Evolutionary conservation across 2,113 vertebrate species (phyloP).

Genomic region (Tenrec ecaudatus): DNA sequence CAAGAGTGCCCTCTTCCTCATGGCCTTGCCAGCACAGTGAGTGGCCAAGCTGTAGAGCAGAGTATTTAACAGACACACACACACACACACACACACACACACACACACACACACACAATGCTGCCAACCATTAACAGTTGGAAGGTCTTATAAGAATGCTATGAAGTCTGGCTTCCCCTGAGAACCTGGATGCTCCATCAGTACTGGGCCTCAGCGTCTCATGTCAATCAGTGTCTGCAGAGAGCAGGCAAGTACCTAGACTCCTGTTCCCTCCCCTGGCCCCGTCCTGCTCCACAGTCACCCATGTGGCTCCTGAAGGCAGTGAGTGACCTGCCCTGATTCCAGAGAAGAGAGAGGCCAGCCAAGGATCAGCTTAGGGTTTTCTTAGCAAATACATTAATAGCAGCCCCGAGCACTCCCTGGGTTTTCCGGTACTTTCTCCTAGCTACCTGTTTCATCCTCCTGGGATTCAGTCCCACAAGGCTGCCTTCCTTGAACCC

Average conservation of each 20-base stretch:
- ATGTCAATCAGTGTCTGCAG: background rate
- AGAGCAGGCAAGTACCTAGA: rapidly evolving
- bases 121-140: slow-evolving; percentile 25
- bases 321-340: too few relatives aligned
- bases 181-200: background rate
- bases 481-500: background rate
- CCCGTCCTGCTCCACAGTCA: too few relatives aligned
- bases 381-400: background rate
- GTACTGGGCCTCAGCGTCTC: background rate
- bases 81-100: too few relatives aligned
- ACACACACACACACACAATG: too few relatives aligned
- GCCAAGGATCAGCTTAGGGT: background rate
- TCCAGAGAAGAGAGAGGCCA: background rate
- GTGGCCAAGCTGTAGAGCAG: background rate
- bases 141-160: background rate
- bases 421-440: background rate
- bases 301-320: background rate
- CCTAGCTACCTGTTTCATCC: background rate
- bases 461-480: background rate
- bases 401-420: background rate
- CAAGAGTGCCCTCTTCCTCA: background rate
- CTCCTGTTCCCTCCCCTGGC: background rate
- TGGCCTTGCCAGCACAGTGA: background rate
- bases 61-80: background rate
- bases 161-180: slow-evolving; percentile 4